These are phyloP conservation scores for Petroica traversi DNA, from an alignment of 2,113 vertebrate species.

Conservation along the genomic window DNA sequence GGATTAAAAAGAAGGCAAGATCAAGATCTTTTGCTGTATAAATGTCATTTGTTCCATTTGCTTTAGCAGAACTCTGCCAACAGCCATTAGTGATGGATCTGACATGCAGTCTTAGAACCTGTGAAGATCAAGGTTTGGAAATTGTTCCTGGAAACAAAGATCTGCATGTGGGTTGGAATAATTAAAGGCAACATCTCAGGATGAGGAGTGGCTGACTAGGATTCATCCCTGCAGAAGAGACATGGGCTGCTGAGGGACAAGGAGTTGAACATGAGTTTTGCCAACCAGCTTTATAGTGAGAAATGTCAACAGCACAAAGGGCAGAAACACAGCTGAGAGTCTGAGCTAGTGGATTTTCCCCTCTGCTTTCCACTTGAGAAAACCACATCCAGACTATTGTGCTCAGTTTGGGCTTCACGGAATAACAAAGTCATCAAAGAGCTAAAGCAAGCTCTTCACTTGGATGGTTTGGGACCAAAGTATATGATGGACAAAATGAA, in stretches of 20 bases:
- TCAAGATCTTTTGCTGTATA: background rate
- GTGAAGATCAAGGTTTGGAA: background rate
- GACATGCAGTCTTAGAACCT: background rate
- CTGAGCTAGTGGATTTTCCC: background rate
- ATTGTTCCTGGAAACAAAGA: background rate
- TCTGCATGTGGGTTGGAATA: background rate
- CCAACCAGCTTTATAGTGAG: background rate
- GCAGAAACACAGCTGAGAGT: background rate
- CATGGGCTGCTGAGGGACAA: background rate
- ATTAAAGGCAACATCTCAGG: background rate
- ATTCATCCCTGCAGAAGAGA: background rate
- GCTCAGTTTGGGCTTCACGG: background rate
- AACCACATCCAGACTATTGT: background rate
- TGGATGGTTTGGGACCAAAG: background rate
- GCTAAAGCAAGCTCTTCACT: background rate
- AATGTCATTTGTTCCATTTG: background rate
- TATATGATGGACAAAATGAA: background rate
- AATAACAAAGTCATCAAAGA: background rate
- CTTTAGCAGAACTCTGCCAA: background rate
- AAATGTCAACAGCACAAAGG: background rate
- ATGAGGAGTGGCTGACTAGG: background rate
- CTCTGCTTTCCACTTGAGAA: background rate
- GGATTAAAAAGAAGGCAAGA: background rate
- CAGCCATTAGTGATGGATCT: background rate
- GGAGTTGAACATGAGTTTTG: background rate